Base-by-base conservation (phyloP, 1,140 invertebrate species). In the Rhizoglyphus robini region DNA sequence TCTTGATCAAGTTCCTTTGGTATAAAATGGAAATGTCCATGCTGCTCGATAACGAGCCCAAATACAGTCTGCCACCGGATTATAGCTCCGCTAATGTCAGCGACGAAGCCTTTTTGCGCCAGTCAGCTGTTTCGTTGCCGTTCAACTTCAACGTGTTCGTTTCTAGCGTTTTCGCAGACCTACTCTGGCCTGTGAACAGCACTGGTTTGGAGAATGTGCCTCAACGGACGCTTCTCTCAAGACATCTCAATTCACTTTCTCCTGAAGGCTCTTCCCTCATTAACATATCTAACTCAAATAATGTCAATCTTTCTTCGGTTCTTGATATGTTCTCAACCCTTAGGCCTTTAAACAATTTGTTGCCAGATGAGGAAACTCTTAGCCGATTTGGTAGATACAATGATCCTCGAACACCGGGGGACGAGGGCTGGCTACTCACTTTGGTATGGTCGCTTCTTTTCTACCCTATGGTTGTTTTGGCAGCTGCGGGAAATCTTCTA, bases 401-500 rank as follows among this genome's bases (percentile, higher is more conserved):
- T n/a, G n/a, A n/a, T n/a, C n/a, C n/a, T 41, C 36, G 36, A 8
- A 41, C 36, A 41, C 18, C 36, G 8, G 36, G 36, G 8, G 18
- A 18, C 18, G 36, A 41, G 18, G 36, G 36, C 8, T 41, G 36
- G 36, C 25, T 25, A 25, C n/a, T 49, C 23, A 25, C 25, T 54
- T 51, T 71, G 11, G 25, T 68, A 4, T 72, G 71, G 71, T 66
- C 64, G 11, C 13, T 69, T 1, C 2, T 71, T 5, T 72, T 72
- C 61, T 65, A 58, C 23, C 2, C 84, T 46, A 88, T 91, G 81
- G 77, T 88, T 13, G 74, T 87, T 27, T 80, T 88, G 5, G 86
- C 88, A 1, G 84, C 86, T 36, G 81, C 83, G 4, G 89, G 89
- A 11, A 92, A 92, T 73, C 79, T 83, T 38, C 87, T 90, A 63